Conservation (phyloP, 1,140 invertebrate species). For the Sycobia sp. region DNA sequence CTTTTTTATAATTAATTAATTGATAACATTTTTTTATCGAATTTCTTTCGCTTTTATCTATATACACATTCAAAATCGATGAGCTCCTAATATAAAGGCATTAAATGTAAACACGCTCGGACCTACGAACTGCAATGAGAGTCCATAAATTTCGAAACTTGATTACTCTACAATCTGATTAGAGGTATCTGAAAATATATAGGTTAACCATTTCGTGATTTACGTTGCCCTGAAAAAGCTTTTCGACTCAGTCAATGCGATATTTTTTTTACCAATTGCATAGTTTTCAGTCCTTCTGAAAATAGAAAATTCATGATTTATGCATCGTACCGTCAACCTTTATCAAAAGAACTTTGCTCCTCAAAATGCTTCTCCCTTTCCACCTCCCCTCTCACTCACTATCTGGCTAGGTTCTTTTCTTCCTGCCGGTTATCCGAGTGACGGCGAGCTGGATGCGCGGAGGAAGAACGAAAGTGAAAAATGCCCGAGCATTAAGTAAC, state of each 20-base stretch:
- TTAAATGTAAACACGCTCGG: too few relatives aligned
- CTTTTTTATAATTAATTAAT: too few relatives aligned
- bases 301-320: slow-evolving; percentile 28
- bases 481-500: slow-evolving; percentile 20
- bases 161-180: not conserved
- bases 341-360: slow-evolving; percentile 22
- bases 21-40: too few relatives aligned
- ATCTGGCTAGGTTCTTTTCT: slow-evolving; percentile 13
- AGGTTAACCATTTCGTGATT: not conserved
- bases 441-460: not conserved
- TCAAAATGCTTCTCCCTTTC: slow-evolving; percentile 5
- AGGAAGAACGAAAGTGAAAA: slow-evolving; percentile 21
- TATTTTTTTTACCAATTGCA: slow-evolving; percentile 1
- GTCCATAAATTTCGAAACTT: not conserved
- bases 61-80: too few relatives aligned
- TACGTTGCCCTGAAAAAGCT: not conserved
- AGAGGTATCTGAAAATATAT: not conserved
- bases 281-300: not conserved
- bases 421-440: not conserved
- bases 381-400: too few relatives aligned
- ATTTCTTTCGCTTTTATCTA: too few relatives aligned
- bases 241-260: not conserved
- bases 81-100: too few relatives aligned
- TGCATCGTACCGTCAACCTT: slow-evolving; percentile 4
- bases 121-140: too few relatives aligned